Evolutionary conservation across 1,140 invertebrate species (phyloP).

Genomic region (Bradynema listronoti): DNA sequence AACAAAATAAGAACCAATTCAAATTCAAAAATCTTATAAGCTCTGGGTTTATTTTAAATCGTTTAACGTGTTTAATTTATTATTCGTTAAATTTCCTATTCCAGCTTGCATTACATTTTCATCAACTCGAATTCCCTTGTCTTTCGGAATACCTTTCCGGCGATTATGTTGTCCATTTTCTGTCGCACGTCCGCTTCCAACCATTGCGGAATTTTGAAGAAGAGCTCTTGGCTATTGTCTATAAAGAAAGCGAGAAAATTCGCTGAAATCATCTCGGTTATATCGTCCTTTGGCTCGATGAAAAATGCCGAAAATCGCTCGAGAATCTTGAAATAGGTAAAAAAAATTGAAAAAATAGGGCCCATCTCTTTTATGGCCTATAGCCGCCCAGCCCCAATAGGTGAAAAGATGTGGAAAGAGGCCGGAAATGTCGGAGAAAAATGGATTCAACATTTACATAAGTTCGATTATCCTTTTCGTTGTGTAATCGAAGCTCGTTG

Average conservation of each 20-base stretch:
- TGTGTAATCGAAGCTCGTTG: not conserved
- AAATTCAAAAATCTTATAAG: too few species aligned
- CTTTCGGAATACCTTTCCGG: slow-evolving; percentile 2
- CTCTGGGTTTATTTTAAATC: too few species aligned
- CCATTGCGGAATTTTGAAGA: slow-evolving; percentile 2
- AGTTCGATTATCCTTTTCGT: not conserved
- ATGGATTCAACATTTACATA: slow-evolving; percentile 1
- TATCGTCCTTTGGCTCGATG: not conserved
- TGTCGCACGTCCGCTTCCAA: slow-evolving; percentile 9
- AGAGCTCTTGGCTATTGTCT: slow-evolving; percentile 4
- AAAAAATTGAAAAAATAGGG: too few species aligned
- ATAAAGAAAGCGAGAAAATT: slow-evolving; percentile 6
- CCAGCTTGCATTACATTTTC: too few species aligned
- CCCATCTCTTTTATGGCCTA: too few species aligned
- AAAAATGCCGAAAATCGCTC: not conserved
- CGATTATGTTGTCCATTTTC: slow-evolving; percentile 2
- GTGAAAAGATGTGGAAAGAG: not conserved
- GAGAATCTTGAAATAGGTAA: too few species aligned
- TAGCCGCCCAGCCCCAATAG: too few species aligned
- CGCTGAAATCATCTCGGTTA: slow-evolving; percentile 1
- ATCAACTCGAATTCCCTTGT: too few species aligned
- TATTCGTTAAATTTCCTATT: too few species aligned
- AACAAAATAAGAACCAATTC: too few species aligned
- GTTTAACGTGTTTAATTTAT: too few species aligned
- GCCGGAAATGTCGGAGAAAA: not conserved